Evolutionary conservation across 2,888 invertebrate species (phyloP).

Genomic region (Taphrorychus bicolor): DNA sequence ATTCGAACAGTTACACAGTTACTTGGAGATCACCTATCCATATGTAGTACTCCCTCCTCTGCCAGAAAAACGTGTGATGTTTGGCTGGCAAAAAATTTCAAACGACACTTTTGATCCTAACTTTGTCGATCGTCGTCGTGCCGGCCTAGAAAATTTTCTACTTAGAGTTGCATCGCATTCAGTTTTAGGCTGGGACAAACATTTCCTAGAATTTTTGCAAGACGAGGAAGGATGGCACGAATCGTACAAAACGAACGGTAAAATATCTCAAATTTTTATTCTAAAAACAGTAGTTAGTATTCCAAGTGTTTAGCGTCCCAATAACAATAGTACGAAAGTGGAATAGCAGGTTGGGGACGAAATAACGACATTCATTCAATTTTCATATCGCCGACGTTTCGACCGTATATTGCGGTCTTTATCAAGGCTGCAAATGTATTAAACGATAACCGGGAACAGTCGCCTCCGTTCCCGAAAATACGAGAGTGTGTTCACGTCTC

Average conservation of each 20-base stretch:
- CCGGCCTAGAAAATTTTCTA: conserved; percentile 82
- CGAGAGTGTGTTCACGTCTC: too few relatives aligned
- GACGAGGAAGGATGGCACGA: conserved; percentile 83
- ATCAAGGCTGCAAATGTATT: too few relatives aligned
- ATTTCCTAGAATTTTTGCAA: conserved; percentile 80
- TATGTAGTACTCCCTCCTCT: conserved; percentile 80
- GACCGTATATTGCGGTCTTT: too few relatives aligned
- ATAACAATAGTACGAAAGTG: too few relatives aligned
- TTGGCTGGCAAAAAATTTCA: conserved; percentile 78
- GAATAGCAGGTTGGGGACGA: neutral
- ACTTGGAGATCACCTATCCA: conserved; percentile 80
- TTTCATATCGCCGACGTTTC: too few relatives aligned
- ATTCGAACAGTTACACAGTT: conserved; percentile 81
- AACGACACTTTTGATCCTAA: conserved; percentile 85
- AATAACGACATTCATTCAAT: too few relatives aligned
- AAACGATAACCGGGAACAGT: too few relatives aligned
- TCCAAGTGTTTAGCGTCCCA: too few relatives aligned
- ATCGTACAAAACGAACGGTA: conserved; percentile 76
- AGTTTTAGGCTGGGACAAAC: conserved; percentile 73
- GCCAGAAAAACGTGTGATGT: conserved; percentile 79
- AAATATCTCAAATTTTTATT: neutral
- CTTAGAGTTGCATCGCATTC: conserved; percentile 79
- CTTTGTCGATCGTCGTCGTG: conserved; percentile 82
- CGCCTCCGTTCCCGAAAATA: too few relatives aligned
- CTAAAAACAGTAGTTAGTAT: too few relatives aligned